Conservation (phyloP, 2,113 vertebrate species). For the Speoplatyrhinus poulsoni region DNA sequence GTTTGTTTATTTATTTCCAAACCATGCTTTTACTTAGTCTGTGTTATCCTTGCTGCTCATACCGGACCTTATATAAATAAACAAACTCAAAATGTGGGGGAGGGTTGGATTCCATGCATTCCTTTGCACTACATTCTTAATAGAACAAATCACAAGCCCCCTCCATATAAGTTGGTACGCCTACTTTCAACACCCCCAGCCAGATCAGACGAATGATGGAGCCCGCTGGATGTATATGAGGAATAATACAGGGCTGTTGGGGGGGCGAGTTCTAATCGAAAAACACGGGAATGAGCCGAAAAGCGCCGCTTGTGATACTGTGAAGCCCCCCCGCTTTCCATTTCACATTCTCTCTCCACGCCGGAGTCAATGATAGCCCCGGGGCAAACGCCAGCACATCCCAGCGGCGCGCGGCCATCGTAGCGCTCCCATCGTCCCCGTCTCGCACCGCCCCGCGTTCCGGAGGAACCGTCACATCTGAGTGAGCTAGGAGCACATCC, state of each 20-base stretch:
- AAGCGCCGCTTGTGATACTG: conserved; percentile 67
- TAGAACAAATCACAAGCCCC: conserved; percentile 11
- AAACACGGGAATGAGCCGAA: conserved; percentile 67
- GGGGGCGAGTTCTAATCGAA: conserved; percentile 59
- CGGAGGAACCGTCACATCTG: conserved; percentile 56
- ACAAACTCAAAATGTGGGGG: no score
- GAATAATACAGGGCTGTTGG: conserved; percentile 16
- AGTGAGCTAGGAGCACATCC: conserved; percentile 52
- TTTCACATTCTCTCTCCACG: conserved; percentile 73
- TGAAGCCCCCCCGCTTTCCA: conserved; percentile 68
- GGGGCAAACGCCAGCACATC: conserved; percentile 60
- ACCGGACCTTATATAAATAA: no score
- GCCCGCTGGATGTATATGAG: conserved; percentile 41
- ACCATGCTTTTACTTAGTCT: no score
- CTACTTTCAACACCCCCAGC: conserved; percentile 27
- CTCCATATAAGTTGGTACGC: conserved; percentile 34
- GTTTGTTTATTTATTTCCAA: no score
- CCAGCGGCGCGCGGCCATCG: conserved; percentile 43
- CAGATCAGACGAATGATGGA: conserved; percentile 20
- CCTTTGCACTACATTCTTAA: conserved; percentile 4
- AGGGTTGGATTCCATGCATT: background rate
- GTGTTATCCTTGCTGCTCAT: no score
- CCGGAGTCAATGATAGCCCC: conserved; percentile 70
- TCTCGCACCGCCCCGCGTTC: conserved; percentile 24
- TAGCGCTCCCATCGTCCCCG: conserved; percentile 53